Conservation (phyloP, 2,888 invertebrate genomes). For the Agrochola lychnidis region DNA sequence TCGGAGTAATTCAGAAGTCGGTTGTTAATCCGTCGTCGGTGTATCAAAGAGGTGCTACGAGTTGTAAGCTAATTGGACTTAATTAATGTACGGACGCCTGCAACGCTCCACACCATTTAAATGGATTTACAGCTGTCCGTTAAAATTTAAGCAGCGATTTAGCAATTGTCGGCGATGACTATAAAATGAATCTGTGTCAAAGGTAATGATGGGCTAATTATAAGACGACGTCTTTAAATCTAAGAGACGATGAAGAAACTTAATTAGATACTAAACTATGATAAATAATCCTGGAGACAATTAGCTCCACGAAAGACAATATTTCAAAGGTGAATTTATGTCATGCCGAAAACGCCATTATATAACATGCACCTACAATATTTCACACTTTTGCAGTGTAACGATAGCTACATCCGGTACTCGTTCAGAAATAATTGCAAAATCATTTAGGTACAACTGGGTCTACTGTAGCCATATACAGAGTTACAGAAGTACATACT, state of each 20-base stretch:
- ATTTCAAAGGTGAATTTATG: neutral
- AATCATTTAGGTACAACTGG: conserved; percentile 27
- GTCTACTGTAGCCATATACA: conserved; percentile 4
- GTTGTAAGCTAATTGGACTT: conserved; percentile 81
- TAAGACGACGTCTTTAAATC: conserved; percentile 14
- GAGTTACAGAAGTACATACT: conserved; percentile 23
- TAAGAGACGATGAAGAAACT: neutral
- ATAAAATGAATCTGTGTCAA: conserved; percentile 70
- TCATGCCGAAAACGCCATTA: conserved; percentile 18
- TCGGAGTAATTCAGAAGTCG: conserved; percentile 68
- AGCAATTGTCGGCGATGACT: conserved; percentile 70
- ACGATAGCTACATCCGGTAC: conserved; percentile 40
- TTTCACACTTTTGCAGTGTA: conserved; percentile 32
- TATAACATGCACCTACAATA: conserved; percentile 1
- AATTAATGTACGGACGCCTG: conserved; percentile 83
- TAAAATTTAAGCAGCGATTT: conserved; percentile 78
- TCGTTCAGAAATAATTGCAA: conserved; percentile 39
- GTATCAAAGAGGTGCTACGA: conserved; percentile 79
- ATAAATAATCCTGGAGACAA: conserved; percentile 13
- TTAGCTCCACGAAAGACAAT: conserved; percentile 4
- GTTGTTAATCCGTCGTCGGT: conserved; percentile 73
- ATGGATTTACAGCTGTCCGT: conserved; percentile 83
- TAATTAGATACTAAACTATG: neutral
- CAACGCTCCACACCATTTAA: conserved; percentile 75
- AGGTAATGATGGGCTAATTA: conserved; percentile 53